A percentile compares a stretch with the other conserved stretches of the same genome.
These are phyloP conservation scores for Ormia ochracea DNA, from an alignment of 2,888 invertebrate species.

Conservation along the genomic window DNA sequence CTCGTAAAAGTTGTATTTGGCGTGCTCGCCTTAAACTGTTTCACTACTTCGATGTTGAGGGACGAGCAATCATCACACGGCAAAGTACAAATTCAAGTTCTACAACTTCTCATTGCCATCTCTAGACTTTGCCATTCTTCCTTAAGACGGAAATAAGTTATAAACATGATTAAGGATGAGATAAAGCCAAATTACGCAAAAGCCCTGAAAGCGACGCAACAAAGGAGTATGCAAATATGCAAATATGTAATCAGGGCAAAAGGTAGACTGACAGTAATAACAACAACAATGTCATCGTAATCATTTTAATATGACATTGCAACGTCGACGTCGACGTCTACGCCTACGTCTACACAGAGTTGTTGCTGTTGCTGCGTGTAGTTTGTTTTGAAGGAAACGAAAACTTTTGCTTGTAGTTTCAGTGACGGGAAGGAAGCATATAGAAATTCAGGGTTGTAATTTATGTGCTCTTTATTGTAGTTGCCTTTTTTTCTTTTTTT, in stretches of 20 bases:
- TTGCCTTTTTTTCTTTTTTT: no score
- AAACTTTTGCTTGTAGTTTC: slow-evolving; percentile 17
- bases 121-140: background rate
- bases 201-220: background rate
- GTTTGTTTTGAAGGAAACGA: background rate
- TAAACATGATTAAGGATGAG: slow-evolving; percentile 45
- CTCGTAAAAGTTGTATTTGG: slow-evolving; percentile 3
- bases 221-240: no score
- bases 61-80: slow-evolving; percentile 42
- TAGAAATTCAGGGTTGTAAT: slow-evolving; percentile 27
- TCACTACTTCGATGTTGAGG: background rate
- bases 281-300: slow-evolving; percentile 32
- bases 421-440: slow-evolving; percentile 7
- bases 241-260: slow-evolving; percentile 29
- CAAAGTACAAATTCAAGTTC: slow-evolving; percentile 49
- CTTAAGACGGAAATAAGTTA: slow-evolving; percentile 40
- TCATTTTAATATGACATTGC: slow-evolving; percentile 35
- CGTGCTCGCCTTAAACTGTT: background rate
- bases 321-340: slow-evolving; percentile 15
- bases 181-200: slow-evolving; percentile 41
- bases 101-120: slow-evolving; percentile 45
- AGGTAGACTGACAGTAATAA: slow-evolving; percentile 28
- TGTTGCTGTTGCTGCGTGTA: background rate
- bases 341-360: no score
- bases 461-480: slow-evolving; percentile 2